Evolutionary conservation across 1,140 invertebrate species (phyloP).

Genomic region (Megalopta genalis): DNA sequence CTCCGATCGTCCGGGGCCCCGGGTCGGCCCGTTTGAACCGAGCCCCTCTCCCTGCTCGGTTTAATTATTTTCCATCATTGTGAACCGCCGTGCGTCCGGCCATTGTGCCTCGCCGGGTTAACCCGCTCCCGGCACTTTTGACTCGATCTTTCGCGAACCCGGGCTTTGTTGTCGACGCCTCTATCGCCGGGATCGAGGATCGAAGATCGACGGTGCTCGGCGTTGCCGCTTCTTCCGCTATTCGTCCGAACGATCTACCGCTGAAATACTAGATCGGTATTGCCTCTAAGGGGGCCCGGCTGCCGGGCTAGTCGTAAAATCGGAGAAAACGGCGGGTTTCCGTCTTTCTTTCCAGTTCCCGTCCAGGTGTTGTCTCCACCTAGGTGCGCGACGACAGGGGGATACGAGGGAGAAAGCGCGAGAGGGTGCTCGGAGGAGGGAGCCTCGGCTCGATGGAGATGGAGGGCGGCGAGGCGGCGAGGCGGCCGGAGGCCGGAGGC

Average conservation of each 20-base stretch:
- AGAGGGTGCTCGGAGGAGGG: conserved; percentile 23
- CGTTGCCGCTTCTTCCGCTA: conserved; percentile 20
- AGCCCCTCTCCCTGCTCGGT: conserved; percentile 37
- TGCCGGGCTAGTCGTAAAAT: neutral
- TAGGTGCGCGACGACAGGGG: conserved; percentile 20
- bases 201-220: conserved; percentile 25
- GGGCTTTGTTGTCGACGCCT: conserved; percentile 45
- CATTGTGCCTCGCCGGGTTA: conserved; percentile 56
- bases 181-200: conserved; percentile 38
- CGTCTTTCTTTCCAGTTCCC: conserved; percentile 16
- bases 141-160: conserved; percentile 44
- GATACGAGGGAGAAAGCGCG: conserved; percentile 40
- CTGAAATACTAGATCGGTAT: too few species aligned
- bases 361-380: conserved; percentile 17
- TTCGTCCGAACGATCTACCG: too few species aligned
- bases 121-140: conserved; percentile 41
- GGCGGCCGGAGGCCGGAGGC: neutral
- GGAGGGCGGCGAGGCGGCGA: conserved; percentile 8
- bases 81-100: conserved; percentile 57
- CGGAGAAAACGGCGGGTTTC: conserved; percentile 31
- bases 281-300: too few species aligned
- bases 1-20: conserved; percentile 48
- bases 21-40: conserved; percentile 70
- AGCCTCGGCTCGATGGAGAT: neutral
- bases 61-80: conserved; percentile 75